Evolutionary conservation across 2,888 invertebrate species (phyloP).

Genomic region (Phragmatobia fuliginosa): DNA sequence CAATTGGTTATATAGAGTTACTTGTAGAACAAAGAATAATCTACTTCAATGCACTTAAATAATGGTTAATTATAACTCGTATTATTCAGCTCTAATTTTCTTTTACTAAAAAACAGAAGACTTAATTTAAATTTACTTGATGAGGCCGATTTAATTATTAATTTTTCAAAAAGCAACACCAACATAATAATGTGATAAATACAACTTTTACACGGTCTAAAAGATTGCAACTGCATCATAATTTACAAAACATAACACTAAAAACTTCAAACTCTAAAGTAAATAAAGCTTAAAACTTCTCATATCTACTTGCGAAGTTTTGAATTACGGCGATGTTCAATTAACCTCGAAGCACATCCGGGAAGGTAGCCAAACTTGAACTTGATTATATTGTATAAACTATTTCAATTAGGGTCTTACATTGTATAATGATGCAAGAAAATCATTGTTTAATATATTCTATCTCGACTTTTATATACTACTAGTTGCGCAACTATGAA

Average conservation of each 20-base stretch:
- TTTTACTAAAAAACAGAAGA: too few relatives aligned
- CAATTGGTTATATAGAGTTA: too few relatives aligned
- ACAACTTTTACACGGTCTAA: neutral
- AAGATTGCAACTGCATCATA: slow-evolving; percentile 6
- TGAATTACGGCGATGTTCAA: slow-evolving; percentile 19
- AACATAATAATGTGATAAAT: neutral
- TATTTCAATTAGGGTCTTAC: slow-evolving; percentile 9
- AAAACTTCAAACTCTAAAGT: slow-evolving; percentile 14
- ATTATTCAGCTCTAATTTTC: neutral
- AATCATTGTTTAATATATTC: neutral
- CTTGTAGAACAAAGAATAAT: too few relatives aligned
- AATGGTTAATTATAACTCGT: neutral
- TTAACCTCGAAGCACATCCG: slow-evolving; percentile 14
- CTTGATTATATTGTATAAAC: slow-evolving; percentile 7
- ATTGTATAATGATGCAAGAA: neutral
- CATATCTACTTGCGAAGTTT: slow-evolving; percentile 9
- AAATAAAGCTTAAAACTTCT: slow-evolving; percentile 15
- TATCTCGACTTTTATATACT: too few relatives aligned
- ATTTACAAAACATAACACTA: slow-evolving; percentile 15
- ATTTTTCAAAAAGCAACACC: neutral
- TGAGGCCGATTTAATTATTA: neutral
- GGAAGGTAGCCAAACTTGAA: slow-evolving; percentile 12
- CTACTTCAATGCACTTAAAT: neutral
- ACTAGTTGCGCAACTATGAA: too few relatives aligned
- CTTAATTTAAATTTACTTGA: too few relatives aligned